Evolutionary conservation across 1,140 invertebrate species (phyloP).

Genomic region (Hycleus phaleratus): DNA sequence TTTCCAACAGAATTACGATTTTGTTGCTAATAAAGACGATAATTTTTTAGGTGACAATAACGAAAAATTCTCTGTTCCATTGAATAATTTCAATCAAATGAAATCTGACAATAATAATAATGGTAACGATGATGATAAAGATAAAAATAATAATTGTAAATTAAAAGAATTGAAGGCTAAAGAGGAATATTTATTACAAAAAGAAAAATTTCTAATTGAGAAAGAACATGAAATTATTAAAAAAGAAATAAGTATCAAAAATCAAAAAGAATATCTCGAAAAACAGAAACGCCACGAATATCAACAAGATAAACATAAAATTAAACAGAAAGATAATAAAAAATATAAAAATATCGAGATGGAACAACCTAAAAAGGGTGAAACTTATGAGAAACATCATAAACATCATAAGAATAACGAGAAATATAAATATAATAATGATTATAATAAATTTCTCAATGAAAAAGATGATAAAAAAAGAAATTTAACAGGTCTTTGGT

Average conservation of each 20-base stretch:
- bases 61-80: neutral
- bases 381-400: slow-evolving; percentile 10
- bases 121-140: neutral
- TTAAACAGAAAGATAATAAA: slow-evolving; percentile 6
- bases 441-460: too few relatives aligned
- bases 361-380: slow-evolving; percentile 2
- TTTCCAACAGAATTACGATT: neutral
- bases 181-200: slow-evolving; percentile 14
- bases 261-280: neutral
- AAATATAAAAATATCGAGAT: slow-evolving; percentile 7
- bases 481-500: slow-evolving; percentile 20
- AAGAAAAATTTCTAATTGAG: slow-evolving; percentile 11
- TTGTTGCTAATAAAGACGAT: neutral
- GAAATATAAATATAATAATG: too few relatives aligned
- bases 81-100: neutral
- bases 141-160: neutral
- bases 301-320: neutral
- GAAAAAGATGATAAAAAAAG: too few relatives aligned
- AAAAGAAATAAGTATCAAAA: slow-evolving; percentile 2
- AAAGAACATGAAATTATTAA: slow-evolving; percentile 7
- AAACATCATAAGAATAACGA: slow-evolving; percentile 4
- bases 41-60: neutral
- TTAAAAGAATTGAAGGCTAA: slow-evolving; percentile 10
- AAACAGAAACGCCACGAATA: neutral
- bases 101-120: neutral